Evolutionary conservation across 2,888 invertebrate species (phyloP).

Genomic region (Cheilosia pagana): DNA sequence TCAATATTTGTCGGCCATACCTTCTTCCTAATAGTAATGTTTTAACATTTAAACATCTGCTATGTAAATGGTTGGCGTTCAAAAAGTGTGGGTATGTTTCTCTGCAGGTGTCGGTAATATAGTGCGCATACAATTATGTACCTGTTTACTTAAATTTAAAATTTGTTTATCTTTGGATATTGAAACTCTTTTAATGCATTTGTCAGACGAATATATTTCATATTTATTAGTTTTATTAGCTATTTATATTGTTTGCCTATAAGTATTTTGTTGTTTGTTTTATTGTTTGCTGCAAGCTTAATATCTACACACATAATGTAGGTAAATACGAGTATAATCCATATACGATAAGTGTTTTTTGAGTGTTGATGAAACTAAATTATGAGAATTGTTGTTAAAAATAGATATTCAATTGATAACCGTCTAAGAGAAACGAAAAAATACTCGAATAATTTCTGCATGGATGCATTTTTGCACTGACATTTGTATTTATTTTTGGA

Average conservation of each 20-base stretch:
- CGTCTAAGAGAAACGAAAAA: conserved; percentile 10
- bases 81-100: neutral
- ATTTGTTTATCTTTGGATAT: neutral
- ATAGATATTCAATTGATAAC: conserved; percentile 47
- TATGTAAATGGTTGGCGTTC: neutral
- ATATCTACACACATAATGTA: conserved; percentile 40
- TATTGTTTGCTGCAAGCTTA: conserved; percentile 27
- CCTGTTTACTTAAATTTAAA: conserved; percentile 7
- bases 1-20: neutral
- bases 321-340: conserved; percentile 18
- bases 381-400: conserved; percentile 48
- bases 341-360: conserved; percentile 30
- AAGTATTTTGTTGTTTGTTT: conserved; percentile 15
- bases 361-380: conserved; percentile 30
- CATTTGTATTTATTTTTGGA: conserved; percentile 71
- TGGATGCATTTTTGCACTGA: conserved; percentile 70
- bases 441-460: conserved; percentile 59
- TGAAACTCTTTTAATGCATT: conserved; percentile 18
- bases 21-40: neutral
- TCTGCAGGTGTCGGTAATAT: neutral
- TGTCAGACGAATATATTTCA: conserved; percentile 24
- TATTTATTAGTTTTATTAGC: conserved; percentile 29
- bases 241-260: conserved; percentile 4
- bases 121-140: conserved; percentile 24
- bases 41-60: neutral